Base-by-base conservation (phyloP, 2,797 vertebrate genomes). In the Tympanoctomys barrerae region DNA sequence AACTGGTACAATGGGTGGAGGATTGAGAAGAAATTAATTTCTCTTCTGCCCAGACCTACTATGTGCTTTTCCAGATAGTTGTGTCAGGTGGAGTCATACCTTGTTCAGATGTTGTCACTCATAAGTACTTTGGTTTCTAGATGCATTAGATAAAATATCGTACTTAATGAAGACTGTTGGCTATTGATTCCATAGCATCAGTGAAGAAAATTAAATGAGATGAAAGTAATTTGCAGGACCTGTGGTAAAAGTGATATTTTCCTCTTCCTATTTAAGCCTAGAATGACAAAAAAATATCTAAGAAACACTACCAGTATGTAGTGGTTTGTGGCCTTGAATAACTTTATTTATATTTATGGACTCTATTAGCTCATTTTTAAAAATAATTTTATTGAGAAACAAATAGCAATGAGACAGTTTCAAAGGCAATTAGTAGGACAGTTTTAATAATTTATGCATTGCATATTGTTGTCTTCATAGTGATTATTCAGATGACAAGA, bases 71-170 rank as follows among this genome's bases (percentile, higher is more conserved):
- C 22, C 87, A 75, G 87, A 81, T 4, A 87, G 91, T 88, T 49
- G 8, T 0, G 2, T 39, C 78, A 96, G 75, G 70, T 94, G 71
- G n/a, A 52, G 79, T 93, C 59, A 86, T 91, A 94, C 61, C 80
- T 73, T 49, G 66, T 96, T 59, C 90, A 97, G 94, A 82, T 97
- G 92, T 94, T 97, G 73, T 26, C 97, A 93, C 88, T 95, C 82
- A 85, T 68, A 85, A 94, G 64, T 84, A 36, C 31, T 80, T 83
- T 93, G 93, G 93, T 59, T 94, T 95, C 94, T 82, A 91, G 81
- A 86, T 90, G 28, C 19, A 8, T 79, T 70, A 33, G 42, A 80
- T 42, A 89, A 93, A 90, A 87, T 91, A 87, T 89, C 26, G n/a
- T 5, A 49, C 21, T 16, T 75, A 79, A 36, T 80, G n/a, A 79